A percentile compares a stretch with the other conserved stretches of the same genome.
phyloP scores from a whole-genome alignment of 2,888 invertebrate genomes.

The Minunthozetes semirufus region DNA sequence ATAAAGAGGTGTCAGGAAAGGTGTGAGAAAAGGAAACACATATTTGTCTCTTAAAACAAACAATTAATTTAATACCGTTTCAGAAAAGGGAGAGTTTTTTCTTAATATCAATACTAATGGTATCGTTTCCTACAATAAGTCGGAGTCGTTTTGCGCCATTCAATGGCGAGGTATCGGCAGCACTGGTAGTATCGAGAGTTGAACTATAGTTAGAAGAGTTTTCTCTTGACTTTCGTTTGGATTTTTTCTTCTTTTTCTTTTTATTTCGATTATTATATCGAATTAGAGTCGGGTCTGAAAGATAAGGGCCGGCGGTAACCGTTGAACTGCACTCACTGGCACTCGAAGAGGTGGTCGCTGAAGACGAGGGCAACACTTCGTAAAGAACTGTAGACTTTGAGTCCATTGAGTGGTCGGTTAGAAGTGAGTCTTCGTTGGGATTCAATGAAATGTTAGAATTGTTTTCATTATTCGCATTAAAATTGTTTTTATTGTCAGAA shows the following conservation, averaged over 20 bases:
- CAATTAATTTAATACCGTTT: neutral
- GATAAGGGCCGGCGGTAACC: neutral
- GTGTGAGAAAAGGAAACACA: neutral
- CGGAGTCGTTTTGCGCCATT: constrained; percentile 66
- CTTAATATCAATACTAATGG: constrained; percentile 71
- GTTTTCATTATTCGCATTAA: neutral
- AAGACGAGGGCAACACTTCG: constrained; percentile 31
- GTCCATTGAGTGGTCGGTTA: neutral
- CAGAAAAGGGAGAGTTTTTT: constrained; percentile 4
- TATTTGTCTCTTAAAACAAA: neutral
- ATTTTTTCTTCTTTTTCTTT: constrained; percentile 27
- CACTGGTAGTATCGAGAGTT: neutral
- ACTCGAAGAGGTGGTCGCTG: neutral
- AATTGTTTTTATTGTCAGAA: neutral
- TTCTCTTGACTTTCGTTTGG: neutral
- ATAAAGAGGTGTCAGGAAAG: no score
- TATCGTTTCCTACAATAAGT: constrained; percentile 80
- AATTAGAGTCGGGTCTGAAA: neutral
- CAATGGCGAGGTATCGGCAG: neutral
- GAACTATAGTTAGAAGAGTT: neutral
- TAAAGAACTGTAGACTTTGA: constrained; percentile 50
- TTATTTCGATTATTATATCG: neutral
- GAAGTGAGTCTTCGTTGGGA: neutral
- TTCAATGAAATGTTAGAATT: neutral
- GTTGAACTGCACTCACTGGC: constrained; percentile 29